These are phyloP conservation scores for Brachypalpus laphriformis DNA, from an alignment of 2,888 invertebrate species.

Conservation along the genomic window DNA sequence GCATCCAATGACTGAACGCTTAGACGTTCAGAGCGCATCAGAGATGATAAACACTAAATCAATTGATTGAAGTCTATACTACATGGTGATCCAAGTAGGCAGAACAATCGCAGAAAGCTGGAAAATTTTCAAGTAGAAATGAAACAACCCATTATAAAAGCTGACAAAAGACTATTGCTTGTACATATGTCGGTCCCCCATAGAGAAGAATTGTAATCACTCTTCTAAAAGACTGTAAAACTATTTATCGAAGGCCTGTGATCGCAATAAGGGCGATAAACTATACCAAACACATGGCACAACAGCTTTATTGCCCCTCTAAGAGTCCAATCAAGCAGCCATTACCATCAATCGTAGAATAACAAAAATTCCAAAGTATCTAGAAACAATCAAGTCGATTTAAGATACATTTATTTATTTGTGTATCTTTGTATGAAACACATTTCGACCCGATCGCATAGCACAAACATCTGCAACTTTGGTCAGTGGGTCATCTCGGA, in stretches of 20 bases:
- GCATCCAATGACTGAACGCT: too few species aligned
- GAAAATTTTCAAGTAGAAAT: too few species aligned
- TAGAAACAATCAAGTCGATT: constrained; percentile 3
- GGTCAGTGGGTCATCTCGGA: constrained; percentile 28
- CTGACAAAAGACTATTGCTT: too few species aligned
- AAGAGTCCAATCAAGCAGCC: background rate
- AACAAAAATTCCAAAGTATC: constrained; percentile 1
- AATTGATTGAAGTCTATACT: too few species aligned
- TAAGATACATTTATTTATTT: background rate
- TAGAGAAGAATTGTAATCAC: too few species aligned
- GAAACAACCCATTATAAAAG: too few species aligned
- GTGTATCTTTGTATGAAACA: background rate
- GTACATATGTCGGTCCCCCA: too few species aligned
- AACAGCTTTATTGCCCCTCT: background rate
- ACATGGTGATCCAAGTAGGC: too few species aligned
- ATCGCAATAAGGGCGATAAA: background rate
- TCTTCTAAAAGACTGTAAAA: background rate
- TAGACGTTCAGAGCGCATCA: too few species aligned
- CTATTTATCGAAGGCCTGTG: background rate
- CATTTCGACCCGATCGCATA: background rate
- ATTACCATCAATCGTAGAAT: background rate
- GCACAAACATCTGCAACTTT: background rate
- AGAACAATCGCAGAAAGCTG: too few species aligned
- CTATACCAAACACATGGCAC: background rate
- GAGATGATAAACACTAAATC: too few species aligned